Evolutionary conservation across 2,888 invertebrate genomes (phyloP), one percentile per base, ranked within the genome.

Genomic region (Teinopalpus imperialis): DNA sequence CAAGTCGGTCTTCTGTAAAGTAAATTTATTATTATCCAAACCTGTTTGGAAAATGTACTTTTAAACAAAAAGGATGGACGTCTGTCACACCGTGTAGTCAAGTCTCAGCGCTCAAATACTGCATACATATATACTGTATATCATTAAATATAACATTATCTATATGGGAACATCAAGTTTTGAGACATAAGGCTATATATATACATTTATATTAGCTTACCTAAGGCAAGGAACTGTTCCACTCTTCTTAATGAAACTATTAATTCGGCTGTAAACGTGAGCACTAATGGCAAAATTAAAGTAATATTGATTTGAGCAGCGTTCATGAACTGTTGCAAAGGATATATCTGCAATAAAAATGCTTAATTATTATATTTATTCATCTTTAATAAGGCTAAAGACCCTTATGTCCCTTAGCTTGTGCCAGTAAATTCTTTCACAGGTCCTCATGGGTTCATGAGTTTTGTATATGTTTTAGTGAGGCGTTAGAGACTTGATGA

Each of bases 251-350:
- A 49, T 0, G 89, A 78, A 1, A 89, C 93, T 0, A 90, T 58
- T 14, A 91, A 74, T 51, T 92, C 92, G 0, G 91, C 90, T 3
- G 90, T 81, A 51, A 91, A 91, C 0, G 91, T 79, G 8, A 92
- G 64, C 18, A 91, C 89, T 2, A 91, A 59, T 0, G 89, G 88
- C 43, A 89, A 58, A 9, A 88, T 65, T 44, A 89, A 55, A 1
- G 89, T 82, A 7, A 89, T 69, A 52, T 87, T 88, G 18, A 89
- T 65, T 59, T 87, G 85, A 1, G 79, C 81, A 13, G 83, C 74
- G 32, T 55, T 76, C 63, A 89, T 73, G 52, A 88, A 88, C 54
- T 89, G 86, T 57, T 89, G 83, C 30, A 89, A 56, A 1, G 85
- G 86, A 49, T 85, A 88, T 43, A 88, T 86, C 88, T 88, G 67